Conservation (phyloP, 1,140 invertebrate genomes). For the Listronotus bonariensis region DNA sequence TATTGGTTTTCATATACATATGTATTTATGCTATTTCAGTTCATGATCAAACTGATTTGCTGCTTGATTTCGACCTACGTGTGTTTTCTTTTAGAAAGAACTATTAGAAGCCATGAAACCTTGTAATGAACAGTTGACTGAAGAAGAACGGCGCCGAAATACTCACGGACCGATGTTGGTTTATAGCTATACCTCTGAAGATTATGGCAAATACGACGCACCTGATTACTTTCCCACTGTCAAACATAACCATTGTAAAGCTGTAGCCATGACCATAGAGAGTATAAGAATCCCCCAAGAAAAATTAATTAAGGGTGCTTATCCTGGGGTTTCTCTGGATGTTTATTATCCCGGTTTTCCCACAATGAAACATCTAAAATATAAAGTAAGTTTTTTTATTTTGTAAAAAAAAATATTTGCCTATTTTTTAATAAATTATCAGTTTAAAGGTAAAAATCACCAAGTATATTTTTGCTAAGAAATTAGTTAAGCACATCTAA, state of each 20-base stretch:
- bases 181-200: conserved; percentile 69
- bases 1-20: too few species aligned
- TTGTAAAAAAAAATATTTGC: too few species aligned
- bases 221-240: conserved; percentile 73
- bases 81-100: conserved; percentile 57
- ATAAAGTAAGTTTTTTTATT: conserved; percentile 65
- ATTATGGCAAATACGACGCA: conserved; percentile 61
- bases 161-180: conserved; percentile 82
- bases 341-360: conserved; percentile 90
- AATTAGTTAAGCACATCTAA: too few species aligned
- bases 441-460: too few species aligned
- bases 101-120: conserved; percentile 79
- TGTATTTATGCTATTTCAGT: too few species aligned
- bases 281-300: conserved; percentile 66
- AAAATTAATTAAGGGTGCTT: conserved; percentile 73
- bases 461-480: neutral
- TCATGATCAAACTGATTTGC: too few species aligned
- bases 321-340: conserved; percentile 70
- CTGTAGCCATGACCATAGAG: conserved; percentile 59
- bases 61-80: too few species aligned
- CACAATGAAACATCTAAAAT: conserved; percentile 81
- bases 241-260: conserved; percentile 62
- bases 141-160: conserved; percentile 79
- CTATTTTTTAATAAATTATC: too few species aligned
- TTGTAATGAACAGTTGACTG: conserved; percentile 68